These are phyloP conservation scores for Sebastes diploproa DNA, from an alignment of 2,797 vertebrate species.

Conservation along the genomic window DNA sequence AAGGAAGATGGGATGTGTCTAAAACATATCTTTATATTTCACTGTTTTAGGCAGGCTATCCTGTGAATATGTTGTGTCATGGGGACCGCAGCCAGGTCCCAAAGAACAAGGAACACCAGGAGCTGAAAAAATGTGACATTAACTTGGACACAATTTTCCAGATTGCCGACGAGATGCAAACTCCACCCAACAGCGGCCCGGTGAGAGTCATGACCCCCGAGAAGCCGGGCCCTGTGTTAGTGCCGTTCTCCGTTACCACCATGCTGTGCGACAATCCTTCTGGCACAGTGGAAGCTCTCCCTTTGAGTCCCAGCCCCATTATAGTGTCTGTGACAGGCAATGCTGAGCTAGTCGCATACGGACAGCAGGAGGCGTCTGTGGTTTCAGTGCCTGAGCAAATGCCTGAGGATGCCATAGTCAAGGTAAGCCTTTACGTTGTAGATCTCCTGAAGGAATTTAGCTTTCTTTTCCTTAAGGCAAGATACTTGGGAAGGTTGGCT, in stretches of 20 bases:
- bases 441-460: not conserved
- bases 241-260: not conserved
- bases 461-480: not conserved
- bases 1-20: not conserved
- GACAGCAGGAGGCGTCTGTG: slow-evolving; percentile 47
- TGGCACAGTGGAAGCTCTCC: not conserved
- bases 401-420: slow-evolving; percentile 20
- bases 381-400: slow-evolving; percentile 33
- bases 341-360: not conserved
- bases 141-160: slow-evolving; percentile 84
- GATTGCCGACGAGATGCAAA: slow-evolving; percentile 82
- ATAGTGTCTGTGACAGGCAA: slow-evolving; percentile 44
- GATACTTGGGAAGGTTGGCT: not conserved
- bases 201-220: slow-evolving; percentile 78
- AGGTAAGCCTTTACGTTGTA: slow-evolving; percentile 36
- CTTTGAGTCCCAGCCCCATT: not conserved
- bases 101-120: slow-evolving; percentile 62
- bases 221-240: slow-evolving; percentile 1
- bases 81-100: slow-evolving; percentile 33
- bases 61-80: slow-evolving; percentile 31
- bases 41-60: slow-evolving; percentile 68
- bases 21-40: not conserved
- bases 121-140: slow-evolving; percentile 74
- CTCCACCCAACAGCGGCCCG: slow-evolving; percentile 62
- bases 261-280: not conserved